Evolutionary conservation across 2,113 vertebrate species (phyloP).

Genomic region (Eretmochelys imbricata): DNA sequence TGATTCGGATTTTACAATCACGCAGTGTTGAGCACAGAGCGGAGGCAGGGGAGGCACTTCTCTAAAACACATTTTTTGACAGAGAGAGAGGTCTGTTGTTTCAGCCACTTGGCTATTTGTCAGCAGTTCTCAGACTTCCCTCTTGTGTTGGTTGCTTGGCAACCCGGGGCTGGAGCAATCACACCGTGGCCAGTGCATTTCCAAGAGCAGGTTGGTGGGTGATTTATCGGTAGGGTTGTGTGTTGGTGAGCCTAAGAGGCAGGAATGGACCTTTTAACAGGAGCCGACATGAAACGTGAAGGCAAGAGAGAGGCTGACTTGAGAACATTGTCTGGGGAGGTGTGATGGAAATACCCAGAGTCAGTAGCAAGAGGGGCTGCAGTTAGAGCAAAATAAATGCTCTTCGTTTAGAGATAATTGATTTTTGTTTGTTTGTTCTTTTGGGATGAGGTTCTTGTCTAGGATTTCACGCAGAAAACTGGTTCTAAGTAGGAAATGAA

Average conservation of each 20-base stretch:
- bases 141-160: slow-evolving; percentile 89
- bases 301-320: not conserved
- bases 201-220: slow-evolving; percentile 88
- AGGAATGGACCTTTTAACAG: slow-evolving; percentile 84
- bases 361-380: not conserved
- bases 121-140: slow-evolving; percentile 79
- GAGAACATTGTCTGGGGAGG: slow-evolving; percentile 1
- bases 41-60: slow-evolving; percentile 78
- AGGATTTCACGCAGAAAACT: not conserved
- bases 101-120: slow-evolving; percentile 89
- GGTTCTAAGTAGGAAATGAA: not conserved
- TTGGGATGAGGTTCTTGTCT: not conserved
- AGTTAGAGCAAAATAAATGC: slow-evolving; percentile 1
- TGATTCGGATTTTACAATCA: slow-evolving; percentile 80
- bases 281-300: slow-evolving; percentile 71
- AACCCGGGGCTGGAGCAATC: slow-evolving; percentile 89
- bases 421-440: not conserved
- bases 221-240: slow-evolving; percentile 90
- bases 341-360: not conserved
- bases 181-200: slow-evolving; percentile 86
- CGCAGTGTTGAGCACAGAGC: slow-evolving; percentile 77
- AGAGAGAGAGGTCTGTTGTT: slow-evolving; percentile 87
- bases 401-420: not conserved
- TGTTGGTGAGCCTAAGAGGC: slow-evolving; percentile 84
- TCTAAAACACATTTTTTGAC: slow-evolving; percentile 83